Evolutionary conservation across 2,113 vertebrate genomes (phyloP).

Genomic region (Calidris pygmaea): DNA sequence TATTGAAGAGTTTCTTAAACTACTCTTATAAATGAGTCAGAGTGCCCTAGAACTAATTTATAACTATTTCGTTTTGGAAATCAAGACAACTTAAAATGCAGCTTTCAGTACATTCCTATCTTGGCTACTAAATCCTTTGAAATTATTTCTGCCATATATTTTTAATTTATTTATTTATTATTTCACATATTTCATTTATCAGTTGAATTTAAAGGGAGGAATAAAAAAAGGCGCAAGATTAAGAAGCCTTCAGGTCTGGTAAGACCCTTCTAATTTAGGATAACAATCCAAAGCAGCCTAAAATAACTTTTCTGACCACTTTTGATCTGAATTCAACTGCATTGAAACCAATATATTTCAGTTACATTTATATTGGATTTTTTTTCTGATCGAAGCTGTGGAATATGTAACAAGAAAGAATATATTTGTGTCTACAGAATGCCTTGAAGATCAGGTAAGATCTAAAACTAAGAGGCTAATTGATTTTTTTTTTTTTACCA

Average conservation of each 20-base stretch:
- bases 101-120: slow-evolving; percentile 27
- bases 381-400: background rate
- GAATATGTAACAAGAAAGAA: background rate
- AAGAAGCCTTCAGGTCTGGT: background rate
- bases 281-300: background rate
- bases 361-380: background rate
- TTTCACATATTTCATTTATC: background rate
- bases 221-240: background rate
- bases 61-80: slow-evolving; percentile 70
- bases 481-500: slow-evolving; percentile 49
- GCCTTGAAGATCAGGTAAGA: slow-evolving; percentile 24
- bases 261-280: background rate
- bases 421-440: background rate
- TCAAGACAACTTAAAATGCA: slow-evolving; percentile 64
- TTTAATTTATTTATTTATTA: slow-evolving; percentile 41
- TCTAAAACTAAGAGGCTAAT: background rate
- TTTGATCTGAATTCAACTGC: background rate
- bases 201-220: background rate
- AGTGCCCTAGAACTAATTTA: slow-evolving; percentile 65
- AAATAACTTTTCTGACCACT: slow-evolving; percentile 2
- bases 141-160: background rate
- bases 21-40: slow-evolving; percentile 54
- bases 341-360: background rate
- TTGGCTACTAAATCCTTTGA: slow-evolving; percentile 31
- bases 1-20: slow-evolving; percentile 73